Percentiles rank a stretch among this genome's conserved stretches.
Conservation (phyloP, 2,888 invertebrate species). For the Lampropteryx suffumata region DNA sequence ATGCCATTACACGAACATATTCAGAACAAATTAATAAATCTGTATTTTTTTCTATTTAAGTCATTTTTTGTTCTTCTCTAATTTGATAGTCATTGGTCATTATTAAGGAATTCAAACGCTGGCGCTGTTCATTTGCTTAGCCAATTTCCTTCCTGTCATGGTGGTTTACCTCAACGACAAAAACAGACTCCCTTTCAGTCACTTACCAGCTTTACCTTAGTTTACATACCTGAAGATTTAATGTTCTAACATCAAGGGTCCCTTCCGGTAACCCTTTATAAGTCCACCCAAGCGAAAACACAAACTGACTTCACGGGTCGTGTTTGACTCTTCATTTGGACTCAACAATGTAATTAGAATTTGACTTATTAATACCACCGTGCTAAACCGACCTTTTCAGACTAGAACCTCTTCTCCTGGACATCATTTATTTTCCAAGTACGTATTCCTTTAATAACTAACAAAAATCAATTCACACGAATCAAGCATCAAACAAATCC, state of each 20-base stretch:
- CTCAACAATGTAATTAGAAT: conserved; percentile 52
- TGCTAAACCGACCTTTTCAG: neutral
- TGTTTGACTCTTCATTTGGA: conserved; percentile 62
- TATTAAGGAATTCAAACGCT: too few species aligned
- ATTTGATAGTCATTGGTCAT: too few species aligned
- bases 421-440: too few species aligned
- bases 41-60: too few species aligned
- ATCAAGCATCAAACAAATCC: too few species aligned
- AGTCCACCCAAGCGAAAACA: conserved; percentile 50
- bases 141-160: neutral
- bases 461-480: too few species aligned
- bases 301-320: conserved; percentile 43
- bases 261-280: conserved; percentile 45
- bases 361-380: conserved; percentile 7
- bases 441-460: too few species aligned
- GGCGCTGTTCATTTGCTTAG: neutral
- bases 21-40: too few species aligned
- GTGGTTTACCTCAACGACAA: conserved; percentile 25
- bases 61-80: too few species aligned
- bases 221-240: conserved; percentile 35
- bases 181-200: conserved; percentile 24
- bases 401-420: too few species aligned
- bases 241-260: conserved; percentile 29
- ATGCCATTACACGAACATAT: too few species aligned
- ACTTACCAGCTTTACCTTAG: conserved; percentile 25